A percentile compares a stretch with the other conserved stretches of the same genome.
These are phyloP conservation scores for Harlomillsia oculata DNA, from an alignment of 1,140 invertebrate species.

Conservation along the genomic window DNA sequence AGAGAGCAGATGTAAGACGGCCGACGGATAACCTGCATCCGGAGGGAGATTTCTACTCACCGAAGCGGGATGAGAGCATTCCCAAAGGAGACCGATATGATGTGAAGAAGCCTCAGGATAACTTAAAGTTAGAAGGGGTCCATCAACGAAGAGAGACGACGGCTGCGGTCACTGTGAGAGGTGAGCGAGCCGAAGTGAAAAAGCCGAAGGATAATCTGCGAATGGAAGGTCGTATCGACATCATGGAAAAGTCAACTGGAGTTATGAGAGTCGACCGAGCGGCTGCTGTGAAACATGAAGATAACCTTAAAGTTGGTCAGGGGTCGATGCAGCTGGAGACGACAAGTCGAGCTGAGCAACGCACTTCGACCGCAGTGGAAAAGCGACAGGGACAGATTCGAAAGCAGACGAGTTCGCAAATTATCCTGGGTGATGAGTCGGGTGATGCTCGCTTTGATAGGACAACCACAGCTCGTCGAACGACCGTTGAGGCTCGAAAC, in stretches of 20 bases:
- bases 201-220: conserved; percentile 13
- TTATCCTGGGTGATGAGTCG: conserved; percentile 31
- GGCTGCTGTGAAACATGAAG: conserved; percentile 43
- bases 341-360: conserved; percentile 7
- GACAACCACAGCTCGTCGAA: conserved; percentile 20
- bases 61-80: conserved; percentile 15
- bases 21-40: conserved; percentile 45
- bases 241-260: conserved; percentile 25
- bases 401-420: conserved; percentile 27
- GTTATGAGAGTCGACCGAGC: conserved; percentile 39
- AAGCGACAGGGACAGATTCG: not conserved
- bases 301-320: conserved; percentile 44
- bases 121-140: conserved; percentile 46
- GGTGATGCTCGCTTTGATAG: conserved; percentile 33
- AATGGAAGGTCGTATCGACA: conserved; percentile 16
- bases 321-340: conserved; percentile 32
- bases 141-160: conserved; percentile 40
- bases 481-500: conserved; percentile 27
- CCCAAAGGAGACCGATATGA: conserved; percentile 39
- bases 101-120: conserved; percentile 37
- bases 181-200: conserved; percentile 22
- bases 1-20: conserved; percentile 42
- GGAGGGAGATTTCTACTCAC: conserved; percentile 49
- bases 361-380: not conserved
- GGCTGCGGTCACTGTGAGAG: conserved; percentile 10